phyloP scores from a whole-genome alignment of 2,888 invertebrate genomes.

The Galerucella calmariensis region DNA sequence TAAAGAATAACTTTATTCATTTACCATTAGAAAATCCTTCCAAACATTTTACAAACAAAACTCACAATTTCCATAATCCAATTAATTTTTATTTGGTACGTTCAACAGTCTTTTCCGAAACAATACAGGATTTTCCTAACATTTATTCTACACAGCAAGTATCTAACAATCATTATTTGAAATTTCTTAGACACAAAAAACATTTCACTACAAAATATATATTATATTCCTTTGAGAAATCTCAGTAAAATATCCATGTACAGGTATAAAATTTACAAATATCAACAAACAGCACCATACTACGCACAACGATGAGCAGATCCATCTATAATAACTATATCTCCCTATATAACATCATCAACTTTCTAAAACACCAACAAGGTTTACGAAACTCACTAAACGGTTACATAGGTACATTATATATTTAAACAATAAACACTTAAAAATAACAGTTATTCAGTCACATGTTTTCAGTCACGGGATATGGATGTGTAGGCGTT shows the following conservation, averaged over 20 bases:
- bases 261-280: constrained; percentile 60
- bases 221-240: constrained; percentile 48
- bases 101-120: not conserved
- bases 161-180: constrained; percentile 12
- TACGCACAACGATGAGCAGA: constrained; percentile 46
- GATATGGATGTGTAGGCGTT: constrained; percentile 9
- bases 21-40: constrained; percentile 18
- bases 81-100: not conserved
- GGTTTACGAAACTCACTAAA: constrained; percentile 52
- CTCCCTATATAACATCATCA: not conserved
- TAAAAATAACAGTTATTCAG: constrained; percentile 35
- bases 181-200: not conserved
- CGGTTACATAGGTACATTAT: constrained; percentile 43
- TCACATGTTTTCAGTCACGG: constrained; percentile 41
- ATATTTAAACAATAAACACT: constrained; percentile 46
- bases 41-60: constrained; percentile 12
- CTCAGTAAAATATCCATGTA: constrained; percentile 52
- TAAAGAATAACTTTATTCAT: constrained; percentile 20
- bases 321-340: constrained; percentile 27
- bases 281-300: constrained; percentile 52
- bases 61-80: not conserved
- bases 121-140: not conserved
- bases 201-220: constrained; percentile 54
- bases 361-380: constrained; percentile 37
- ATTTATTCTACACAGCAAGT: not conserved